Base-by-base conservation (phyloP, 2,797 vertebrate species). In the Anguilla marmorata region DNA sequence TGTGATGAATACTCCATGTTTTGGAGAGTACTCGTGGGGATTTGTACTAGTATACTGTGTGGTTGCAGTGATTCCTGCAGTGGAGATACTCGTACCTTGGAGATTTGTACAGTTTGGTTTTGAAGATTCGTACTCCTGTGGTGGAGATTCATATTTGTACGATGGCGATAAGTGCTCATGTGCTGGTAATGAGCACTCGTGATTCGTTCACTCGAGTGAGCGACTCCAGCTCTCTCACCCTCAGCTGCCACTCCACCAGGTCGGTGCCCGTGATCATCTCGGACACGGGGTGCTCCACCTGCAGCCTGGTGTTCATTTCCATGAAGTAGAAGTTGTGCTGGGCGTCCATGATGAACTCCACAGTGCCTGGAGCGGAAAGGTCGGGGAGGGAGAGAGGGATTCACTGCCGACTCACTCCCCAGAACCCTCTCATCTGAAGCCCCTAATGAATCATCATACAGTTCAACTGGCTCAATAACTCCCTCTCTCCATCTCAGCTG, bases 301-400 rank as follows among this genome's bases (percentile, higher is more conserved):
- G 99, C 88, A 99, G 96, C 86, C 99, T 96, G 7, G 98, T 99
- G 92, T 99, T 99, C 99, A 99, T 99, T 92, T 99, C 99, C 98
- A 99, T 99, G 94, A 99, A 99, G 94, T 97, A 99, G 93, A 99
- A 99, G 92, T 99, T 97, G 87, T 99, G 97, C 88, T 97, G 93
- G 0, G 96, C 94, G 12, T 99, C 98, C 98, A 99, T 98, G 86
- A 99, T 99, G 87, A 99, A 99, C 93, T 99, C 98, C 12, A 99
- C 98, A 0, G 98, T 99, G 87, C 98, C 98, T 92, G 50, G 33
- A 74, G 27, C 48, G 63, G 24, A 87, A 16, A 50, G 52, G 21
- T 56, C 79, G 16, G 45, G 30, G 54, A 58, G 84, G 50, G 30
- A 9, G 60, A 11, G 19, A 11, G 21, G n/a, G 63, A 69, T n/a